Conservation (phyloP, 2,113 vertebrate species). For the Gila orcuttii region DNA sequence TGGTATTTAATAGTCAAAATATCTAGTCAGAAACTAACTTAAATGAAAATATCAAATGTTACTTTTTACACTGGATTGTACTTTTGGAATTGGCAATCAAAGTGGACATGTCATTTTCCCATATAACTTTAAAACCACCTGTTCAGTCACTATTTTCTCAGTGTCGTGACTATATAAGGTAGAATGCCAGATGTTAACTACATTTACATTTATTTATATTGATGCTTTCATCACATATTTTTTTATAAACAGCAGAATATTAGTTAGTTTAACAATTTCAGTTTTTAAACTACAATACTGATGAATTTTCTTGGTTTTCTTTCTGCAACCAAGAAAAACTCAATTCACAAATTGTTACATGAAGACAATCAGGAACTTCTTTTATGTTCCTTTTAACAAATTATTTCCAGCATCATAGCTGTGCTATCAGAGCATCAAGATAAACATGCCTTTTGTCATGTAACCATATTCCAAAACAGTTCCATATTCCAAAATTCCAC, state of each 20-base stretch:
- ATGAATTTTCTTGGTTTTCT: neutral
- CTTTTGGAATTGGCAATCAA: neutral
- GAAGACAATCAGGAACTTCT: neutral
- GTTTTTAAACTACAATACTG: neutral
- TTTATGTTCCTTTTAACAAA: neutral
- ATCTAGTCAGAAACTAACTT: neutral
- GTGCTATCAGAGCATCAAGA: neutral
- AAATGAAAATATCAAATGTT: neutral
- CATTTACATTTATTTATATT: neutral
- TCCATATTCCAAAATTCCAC: neutral
- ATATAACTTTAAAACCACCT: neutral
- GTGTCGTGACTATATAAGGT: neutral
- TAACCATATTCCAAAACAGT: neutral
- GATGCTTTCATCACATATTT: neutral
- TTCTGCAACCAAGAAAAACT: neutral
- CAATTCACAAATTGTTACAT: neutral
- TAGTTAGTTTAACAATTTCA: neutral
- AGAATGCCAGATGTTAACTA: neutral
- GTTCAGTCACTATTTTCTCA: neutral
- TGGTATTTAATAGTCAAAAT: too few species aligned
- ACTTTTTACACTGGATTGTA: neutral
- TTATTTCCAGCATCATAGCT: neutral
- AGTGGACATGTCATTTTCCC: neutral
- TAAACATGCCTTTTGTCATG: neutral
- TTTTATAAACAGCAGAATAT: neutral